phyloP scores from a whole-genome alignment of 2,888 invertebrate species.

The Acleris literana region DNA sequence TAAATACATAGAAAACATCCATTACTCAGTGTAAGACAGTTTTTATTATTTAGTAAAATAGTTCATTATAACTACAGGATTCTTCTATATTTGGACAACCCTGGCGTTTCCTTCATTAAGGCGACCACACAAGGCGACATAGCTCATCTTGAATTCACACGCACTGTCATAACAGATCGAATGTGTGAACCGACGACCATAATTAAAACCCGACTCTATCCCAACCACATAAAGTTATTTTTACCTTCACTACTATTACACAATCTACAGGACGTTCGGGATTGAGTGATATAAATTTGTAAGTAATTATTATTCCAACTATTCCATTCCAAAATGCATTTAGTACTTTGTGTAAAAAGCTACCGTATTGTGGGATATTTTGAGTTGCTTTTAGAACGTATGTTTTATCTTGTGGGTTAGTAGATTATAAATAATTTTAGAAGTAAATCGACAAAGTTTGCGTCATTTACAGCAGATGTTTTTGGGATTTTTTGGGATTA shows the following conservation, averaged over 20 bases:
- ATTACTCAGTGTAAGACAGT: too few species aligned
- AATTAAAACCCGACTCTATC: slow-evolving; percentile 6
- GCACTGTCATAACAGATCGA: slow-evolving; percentile 29
- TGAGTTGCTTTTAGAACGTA: background rate
- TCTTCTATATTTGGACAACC: background rate
- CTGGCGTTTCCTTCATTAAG: slow-evolving; percentile 5
- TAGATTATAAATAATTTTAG: background rate
- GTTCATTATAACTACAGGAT: too few species aligned
- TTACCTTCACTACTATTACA: background rate
- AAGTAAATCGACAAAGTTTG: background rate
- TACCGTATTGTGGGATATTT: background rate
- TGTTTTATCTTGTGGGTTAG: background rate
- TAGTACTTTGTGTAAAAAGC: background rate
- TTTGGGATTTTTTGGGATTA: background rate
- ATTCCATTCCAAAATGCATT: background rate
- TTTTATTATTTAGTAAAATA: too few species aligned
- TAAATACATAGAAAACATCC: too few species aligned
- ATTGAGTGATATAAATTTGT: slow-evolving; percentile 33
- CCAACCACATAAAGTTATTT: background rate
- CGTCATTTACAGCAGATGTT: background rate
- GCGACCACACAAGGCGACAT: slow-evolving; percentile 32
- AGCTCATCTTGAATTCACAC: slow-evolving; percentile 31
- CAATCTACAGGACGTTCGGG: background rate
- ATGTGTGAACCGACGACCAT: slow-evolving; percentile 16
- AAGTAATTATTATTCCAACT: slow-evolving; percentile 17